Base-by-base conservation (phyloP, 2,888 invertebrate genomes). In the Norana najaformis region DNA sequence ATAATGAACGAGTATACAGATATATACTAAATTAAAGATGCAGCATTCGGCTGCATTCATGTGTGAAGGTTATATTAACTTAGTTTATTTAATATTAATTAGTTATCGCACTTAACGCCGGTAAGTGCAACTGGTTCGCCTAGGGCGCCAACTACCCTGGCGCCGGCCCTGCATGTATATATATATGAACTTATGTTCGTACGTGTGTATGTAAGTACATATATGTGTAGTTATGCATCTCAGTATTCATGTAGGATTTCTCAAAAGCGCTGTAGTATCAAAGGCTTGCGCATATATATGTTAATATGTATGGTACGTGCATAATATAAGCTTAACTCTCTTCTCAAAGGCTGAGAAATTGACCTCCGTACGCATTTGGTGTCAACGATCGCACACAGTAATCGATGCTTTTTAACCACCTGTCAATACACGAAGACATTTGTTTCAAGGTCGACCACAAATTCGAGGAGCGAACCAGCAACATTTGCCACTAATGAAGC, bases 271-370 rank as follows among this genome's bases (percentile, higher is more conserved):
- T n/a, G n/a, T n/a, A n/a, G n/a, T n/a, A n/a, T n/a, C n/a, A n/a
- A 18, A n/a, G 14, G 88, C 30, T 20, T 85, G 16, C 30, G 36
- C 36, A 36, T 85, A n/a, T 85, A n/a, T 88, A 36, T 88, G 88
- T 88, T 14, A 8, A 35, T 88, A 36, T 88, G 36, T 36, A 18
- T 82, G 82, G 82, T 6, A 34, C 34, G 88, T 69, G 69, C n/a
- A 69, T n/a, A 69, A n/a, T 1, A 69, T 30, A 69, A 69, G n/a
- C 69, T n/a, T n/a, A n/a, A 16, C 30, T 69, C 30, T 69, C 30
- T 69, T 69, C 69, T 69, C n/a, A n/a, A 69, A 69, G 69, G n/a
- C 69, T 69, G 30, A 69, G 69, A n/a, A 69, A 69, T n/a, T 69
- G 69, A 69, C 69, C 30, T 11, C 53, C 47, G 13, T 11, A 8